Base-by-base conservation (phyloP, 2,888 invertebrate species). In the Cheilosia vulpina region DNA sequence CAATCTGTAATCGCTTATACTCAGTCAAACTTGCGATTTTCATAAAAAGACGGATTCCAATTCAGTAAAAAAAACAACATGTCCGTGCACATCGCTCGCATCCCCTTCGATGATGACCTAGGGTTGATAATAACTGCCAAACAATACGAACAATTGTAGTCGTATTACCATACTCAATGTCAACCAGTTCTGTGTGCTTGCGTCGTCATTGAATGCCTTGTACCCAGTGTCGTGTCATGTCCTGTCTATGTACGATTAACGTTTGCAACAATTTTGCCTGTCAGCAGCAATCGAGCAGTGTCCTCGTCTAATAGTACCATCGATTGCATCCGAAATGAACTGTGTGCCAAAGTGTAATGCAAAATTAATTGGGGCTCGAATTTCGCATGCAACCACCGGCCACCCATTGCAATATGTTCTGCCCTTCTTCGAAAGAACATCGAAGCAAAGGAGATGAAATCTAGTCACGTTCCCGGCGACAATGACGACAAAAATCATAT, bases 291-390 rank as follows among this genome's bases (percentile, higher is more conserved):
- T 50, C 45, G 57, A 53, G 19, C 50, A 76, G 71, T 65, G 71
- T 53, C 69, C 81, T 71, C 65, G 72, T 58, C 53, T 7, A 53
- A n/a, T 45, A 53, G 17, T 7, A 24, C 13, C 65, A 38, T 19
- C 27, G 75, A 76, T 75, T 60, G 38, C 9, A 57, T 62, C 41
- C 50, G 50, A 72, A 72, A 47, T 45, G 21, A 66, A 57, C 55
- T 57, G 19, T 57, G 52, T 77, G 60, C 77, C 78, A 52, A 6
- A 78, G 62, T 63, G 73, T 73, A 78, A 83, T 83, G 83, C 78
- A 78, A 73, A 73, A 73, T 83, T 83, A 83, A 78, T 83, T 83
- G 78, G 57, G 15, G 43, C 63, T 78, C 43, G 65, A 27, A 76
- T 76, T 65, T 58, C 34, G 43, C 65, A 43, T 60, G 76, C 76